Evolutionary conservation across 2,113 vertebrate genomes (phyloP).

Genomic region (Oreocharis arfaki): DNA sequence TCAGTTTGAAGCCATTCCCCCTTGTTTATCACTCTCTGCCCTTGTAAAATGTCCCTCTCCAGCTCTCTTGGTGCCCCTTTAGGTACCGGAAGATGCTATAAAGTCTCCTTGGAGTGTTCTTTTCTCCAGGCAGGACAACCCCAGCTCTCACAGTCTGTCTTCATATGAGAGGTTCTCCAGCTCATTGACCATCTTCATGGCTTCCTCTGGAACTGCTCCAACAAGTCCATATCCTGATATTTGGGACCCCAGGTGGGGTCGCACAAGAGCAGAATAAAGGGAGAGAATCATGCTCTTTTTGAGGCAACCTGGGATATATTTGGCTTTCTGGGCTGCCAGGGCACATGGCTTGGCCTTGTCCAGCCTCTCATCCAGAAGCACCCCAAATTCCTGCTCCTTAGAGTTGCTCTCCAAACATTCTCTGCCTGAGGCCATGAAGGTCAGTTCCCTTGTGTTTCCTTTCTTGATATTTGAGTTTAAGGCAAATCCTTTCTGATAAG

Average conservation of each 20-base stretch:
- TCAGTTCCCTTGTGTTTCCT: neutral
- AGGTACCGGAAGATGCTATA: neutral
- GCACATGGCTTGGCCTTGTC: too few species aligned
- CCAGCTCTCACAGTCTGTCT: neutral
- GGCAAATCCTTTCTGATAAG: neutral
- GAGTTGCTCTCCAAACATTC: neutral
- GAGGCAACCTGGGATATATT: neutral
- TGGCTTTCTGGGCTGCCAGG: neutral
- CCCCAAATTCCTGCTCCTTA: too few species aligned
- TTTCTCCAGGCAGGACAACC: neutral
- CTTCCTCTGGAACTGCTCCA: neutral
- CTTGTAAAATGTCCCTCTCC: neutral
- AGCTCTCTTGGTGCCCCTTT: neutral
- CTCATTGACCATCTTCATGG: too few species aligned
- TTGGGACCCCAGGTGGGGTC: too few species aligned
- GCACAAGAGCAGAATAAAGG: neutral
- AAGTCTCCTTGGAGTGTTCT: neutral
- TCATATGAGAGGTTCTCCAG: accelerated
- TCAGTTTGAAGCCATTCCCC: neutral
- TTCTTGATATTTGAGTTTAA: neutral
- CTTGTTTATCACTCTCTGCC: neutral
- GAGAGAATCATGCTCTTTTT: neutral
- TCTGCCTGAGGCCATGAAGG: neutral
- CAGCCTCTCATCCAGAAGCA: neutral
- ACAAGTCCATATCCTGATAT: accelerated